These are phyloP conservation scores for Gortyna flavago DNA, from an alignment of 2,888 invertebrate genomes.

Conservation along the genomic window DNA sequence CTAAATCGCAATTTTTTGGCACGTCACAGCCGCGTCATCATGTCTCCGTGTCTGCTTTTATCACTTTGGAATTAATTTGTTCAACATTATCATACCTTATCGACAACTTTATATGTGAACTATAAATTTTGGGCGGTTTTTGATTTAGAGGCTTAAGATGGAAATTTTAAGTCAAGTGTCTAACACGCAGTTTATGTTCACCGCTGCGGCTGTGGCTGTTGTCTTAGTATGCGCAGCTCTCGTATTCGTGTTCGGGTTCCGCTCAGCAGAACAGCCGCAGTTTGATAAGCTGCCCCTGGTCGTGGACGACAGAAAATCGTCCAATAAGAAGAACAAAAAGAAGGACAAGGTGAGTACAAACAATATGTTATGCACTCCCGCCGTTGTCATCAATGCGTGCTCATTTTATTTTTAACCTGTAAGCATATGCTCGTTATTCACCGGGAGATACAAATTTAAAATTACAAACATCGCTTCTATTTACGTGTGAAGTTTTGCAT, in stretches of 20 bases:
- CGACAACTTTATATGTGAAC: slow-evolving; percentile 87
- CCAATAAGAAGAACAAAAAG: slow-evolving; percentile 92
- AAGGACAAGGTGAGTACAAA: slow-evolving; percentile 92
- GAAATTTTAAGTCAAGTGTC: slow-evolving; percentile 91
- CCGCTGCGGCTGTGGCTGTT: slow-evolving; percentile 90
- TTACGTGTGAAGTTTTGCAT: slow-evolving; percentile 20
- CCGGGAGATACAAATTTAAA: slow-evolving; percentile 71
- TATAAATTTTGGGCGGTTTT: slow-evolving; percentile 78
- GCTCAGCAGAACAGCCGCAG: slow-evolving; percentile 94
- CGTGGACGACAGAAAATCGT: slow-evolving; percentile 92
- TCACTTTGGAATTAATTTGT: slow-evolving; percentile 88
- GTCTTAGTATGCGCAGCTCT: slow-evolving; percentile 93
- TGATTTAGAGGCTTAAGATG: slow-evolving; percentile 85
- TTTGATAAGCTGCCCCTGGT: slow-evolving; percentile 92
- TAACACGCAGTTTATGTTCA: slow-evolving; percentile 89
- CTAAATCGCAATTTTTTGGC: slow-evolving; percentile 87
- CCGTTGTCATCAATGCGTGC: slow-evolving; percentile 78
- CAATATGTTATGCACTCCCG: slow-evolving; percentile 72
- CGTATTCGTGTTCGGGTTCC: slow-evolving; percentile 95
- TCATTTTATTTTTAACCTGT: slow-evolving; percentile 89
- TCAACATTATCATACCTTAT: slow-evolving; percentile 87
- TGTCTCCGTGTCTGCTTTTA: slow-evolving; percentile 90
- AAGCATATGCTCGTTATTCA: slow-evolving; percentile 81
- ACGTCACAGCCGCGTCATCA: slow-evolving; percentile 93
- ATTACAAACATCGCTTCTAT: slow-evolving; percentile 28